phyloP scores from a whole-genome alignment of 1,140 invertebrate species.

The Meloidogyne chitwoodi region DNA sequence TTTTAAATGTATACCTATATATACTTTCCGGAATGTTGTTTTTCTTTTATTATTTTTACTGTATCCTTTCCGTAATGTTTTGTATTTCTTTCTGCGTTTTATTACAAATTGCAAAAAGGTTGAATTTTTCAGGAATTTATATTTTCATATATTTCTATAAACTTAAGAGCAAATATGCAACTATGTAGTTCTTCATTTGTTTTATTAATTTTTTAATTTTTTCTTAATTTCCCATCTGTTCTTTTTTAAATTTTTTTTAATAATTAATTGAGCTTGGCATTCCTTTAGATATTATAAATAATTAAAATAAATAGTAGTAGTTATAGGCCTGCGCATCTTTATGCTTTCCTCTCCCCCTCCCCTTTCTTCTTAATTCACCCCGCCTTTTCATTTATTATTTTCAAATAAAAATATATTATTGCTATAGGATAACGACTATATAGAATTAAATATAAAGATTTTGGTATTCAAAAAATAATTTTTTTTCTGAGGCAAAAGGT shows the following conservation, averaged over 20 bases:
- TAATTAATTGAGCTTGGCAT: not conserved
- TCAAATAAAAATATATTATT: not conserved
- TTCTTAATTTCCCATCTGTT: not conserved
- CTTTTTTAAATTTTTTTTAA: not conserved
- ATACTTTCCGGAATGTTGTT: not conserved
- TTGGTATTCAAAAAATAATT: not conserved
- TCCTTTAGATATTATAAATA: not conserved
- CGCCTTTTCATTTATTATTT: not conserved
- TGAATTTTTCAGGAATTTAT: no score
- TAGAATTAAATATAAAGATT: not conserved
- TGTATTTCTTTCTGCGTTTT: not conserved
- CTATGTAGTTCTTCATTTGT: no score
- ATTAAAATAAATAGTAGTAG: not conserved
- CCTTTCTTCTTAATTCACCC: not conserved
- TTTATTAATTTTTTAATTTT: no score
- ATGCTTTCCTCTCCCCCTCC: not conserved
- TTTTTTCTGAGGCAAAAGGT: no score
- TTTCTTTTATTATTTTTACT: not conserved
- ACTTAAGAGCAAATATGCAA: no score
- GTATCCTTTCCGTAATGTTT: not conserved
- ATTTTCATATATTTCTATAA: no score
- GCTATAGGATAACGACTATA: not conserved
- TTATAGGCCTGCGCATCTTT: not conserved
- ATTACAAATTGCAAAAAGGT: not conserved
- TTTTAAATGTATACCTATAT: not conserved